A percentile compares a stretch with the other conserved stretches of the same genome.
Evolutionary conservation across 2,888 invertebrate genomes (phyloP).

Genomic region (Pollenia angustigena): DNA sequence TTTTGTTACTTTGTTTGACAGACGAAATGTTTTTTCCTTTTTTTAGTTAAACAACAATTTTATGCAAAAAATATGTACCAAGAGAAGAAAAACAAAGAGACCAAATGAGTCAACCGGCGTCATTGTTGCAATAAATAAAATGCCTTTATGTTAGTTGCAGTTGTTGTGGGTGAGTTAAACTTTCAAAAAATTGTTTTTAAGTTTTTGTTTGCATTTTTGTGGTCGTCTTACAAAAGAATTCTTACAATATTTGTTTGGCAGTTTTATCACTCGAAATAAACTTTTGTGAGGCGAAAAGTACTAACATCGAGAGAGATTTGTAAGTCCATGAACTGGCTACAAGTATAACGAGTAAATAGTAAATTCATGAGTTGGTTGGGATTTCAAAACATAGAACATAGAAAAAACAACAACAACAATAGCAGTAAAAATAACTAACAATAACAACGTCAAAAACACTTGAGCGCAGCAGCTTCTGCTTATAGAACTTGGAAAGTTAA

Average conservation of each 20-base stretch:
- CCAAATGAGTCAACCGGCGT: slow-evolving; percentile 45
- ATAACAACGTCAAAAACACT: slow-evolving; percentile 48
- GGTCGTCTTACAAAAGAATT: slow-evolving; percentile 3
- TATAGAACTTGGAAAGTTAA: slow-evolving; percentile 36
- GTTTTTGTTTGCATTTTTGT: slow-evolving; percentile 2
- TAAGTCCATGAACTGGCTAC: slow-evolving; percentile 11
- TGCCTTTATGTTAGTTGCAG: slow-evolving; percentile 7
- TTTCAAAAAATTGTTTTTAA: slow-evolving; percentile 33
- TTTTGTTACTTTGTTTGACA: slow-evolving; percentile 54
- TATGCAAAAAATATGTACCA: not conserved
- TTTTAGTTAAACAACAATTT: not conserved
- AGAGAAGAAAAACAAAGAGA: slow-evolving; percentile 16
- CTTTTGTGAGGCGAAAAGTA: slow-evolving; percentile 16
- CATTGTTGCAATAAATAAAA: slow-evolving; percentile 48
- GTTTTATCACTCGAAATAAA: slow-evolving; percentile 8
- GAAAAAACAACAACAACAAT: slow-evolving; percentile 15
- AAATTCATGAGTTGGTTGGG: slow-evolving; percentile 27
- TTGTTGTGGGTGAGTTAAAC: slow-evolving; percentile 57
- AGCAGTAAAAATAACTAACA: not conserved
- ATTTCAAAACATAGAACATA: not conserved
- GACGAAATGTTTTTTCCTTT: not conserved
- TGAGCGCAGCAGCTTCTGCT: slow-evolving; percentile 6
- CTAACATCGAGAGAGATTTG: slow-evolving; percentile 29
- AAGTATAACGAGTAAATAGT: not conserved
- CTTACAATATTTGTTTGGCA: not conserved